These are phyloP conservation scores for Leptopilina clavipes DNA, from an alignment of 1,140 invertebrate species.

Conservation along the genomic window DNA sequence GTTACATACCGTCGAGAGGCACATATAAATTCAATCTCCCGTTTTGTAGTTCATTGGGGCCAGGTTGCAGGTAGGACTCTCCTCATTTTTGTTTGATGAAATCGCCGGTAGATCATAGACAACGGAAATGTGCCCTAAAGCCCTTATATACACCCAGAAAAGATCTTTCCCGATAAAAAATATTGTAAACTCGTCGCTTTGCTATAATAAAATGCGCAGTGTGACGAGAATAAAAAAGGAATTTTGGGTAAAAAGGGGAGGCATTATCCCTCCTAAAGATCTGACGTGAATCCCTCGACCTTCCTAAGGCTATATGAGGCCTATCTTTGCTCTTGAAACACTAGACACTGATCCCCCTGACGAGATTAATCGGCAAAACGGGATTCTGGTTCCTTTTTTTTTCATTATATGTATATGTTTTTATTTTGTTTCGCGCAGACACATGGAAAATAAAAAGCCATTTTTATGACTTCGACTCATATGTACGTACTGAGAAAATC, in stretches of 20 bases:
- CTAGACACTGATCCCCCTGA: constrained; percentile 34
- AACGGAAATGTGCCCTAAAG: constrained; percentile 28
- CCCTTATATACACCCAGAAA: background rate
- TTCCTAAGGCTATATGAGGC: constrained; percentile 12
- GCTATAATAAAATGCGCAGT: constrained; percentile 11
- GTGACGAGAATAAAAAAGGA: constrained; percentile 30
- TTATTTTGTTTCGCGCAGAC: constrained; percentile 19
- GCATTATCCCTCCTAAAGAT: constrained; percentile 10
- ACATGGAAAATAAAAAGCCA: constrained; percentile 26
- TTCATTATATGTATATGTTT: constrained; percentile 1
- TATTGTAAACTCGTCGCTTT: constrained; percentile 17
- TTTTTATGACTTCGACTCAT: constrained; percentile 11
- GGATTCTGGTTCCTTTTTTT: background rate
- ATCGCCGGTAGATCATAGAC: constrained; percentile 16
- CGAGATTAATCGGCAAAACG: constrained; percentile 21
- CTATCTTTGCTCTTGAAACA: constrained; percentile 33
- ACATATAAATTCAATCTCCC: constrained; percentile 3
- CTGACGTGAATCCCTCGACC: constrained; percentile 5
- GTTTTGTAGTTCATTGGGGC: constrained; percentile 23
- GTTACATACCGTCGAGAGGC: background rate
- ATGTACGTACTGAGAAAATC: background rate
- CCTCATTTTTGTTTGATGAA: constrained; percentile 1
- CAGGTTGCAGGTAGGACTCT: constrained; percentile 18
- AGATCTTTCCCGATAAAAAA: constrained; percentile 12
- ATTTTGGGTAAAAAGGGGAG: constrained; percentile 11